These are phyloP conservation scores for Pimephales promelas DNA, from an alignment of 2,113 vertebrate species.

Conservation along the genomic window DNA sequence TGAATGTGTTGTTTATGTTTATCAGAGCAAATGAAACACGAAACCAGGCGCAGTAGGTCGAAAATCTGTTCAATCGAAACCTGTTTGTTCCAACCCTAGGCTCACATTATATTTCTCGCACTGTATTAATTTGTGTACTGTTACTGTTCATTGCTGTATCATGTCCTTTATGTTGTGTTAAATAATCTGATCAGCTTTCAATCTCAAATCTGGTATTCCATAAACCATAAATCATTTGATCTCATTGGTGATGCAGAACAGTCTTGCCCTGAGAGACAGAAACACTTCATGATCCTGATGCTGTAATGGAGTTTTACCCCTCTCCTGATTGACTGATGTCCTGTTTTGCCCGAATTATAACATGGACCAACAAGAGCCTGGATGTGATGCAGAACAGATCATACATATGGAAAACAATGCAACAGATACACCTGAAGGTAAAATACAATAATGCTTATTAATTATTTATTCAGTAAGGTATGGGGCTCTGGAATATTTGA, in stretches of 20 bases:
- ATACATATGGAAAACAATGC: not conserved
- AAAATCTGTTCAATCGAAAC: not conserved
- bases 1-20: conserved; percentile 30
- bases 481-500: not conserved
- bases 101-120: not conserved
- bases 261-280: not conserved
- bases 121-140: not conserved
- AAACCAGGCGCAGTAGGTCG: conserved; percentile 14
- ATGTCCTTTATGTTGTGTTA: not conserved
- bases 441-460: not conserved
- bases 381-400: not conserved
- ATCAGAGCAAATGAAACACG: conserved; percentile 2
- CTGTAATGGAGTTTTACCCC: not conserved
- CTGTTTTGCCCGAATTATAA: not conserved
- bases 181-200: not conserved
- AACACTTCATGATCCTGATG: not conserved
- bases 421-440: not conserved
- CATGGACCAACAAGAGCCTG: conserved; percentile 28
- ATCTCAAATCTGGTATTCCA: not conserved
- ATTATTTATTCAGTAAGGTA: not conserved
- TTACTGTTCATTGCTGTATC: not conserved
- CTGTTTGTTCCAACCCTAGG: not conserved
- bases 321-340: not conserved
- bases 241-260: not conserved
- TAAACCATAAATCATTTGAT: not conserved